Base-by-base conservation (phyloP, 2,113 vertebrate genomes). In the Hiodon tergisus region DNA sequence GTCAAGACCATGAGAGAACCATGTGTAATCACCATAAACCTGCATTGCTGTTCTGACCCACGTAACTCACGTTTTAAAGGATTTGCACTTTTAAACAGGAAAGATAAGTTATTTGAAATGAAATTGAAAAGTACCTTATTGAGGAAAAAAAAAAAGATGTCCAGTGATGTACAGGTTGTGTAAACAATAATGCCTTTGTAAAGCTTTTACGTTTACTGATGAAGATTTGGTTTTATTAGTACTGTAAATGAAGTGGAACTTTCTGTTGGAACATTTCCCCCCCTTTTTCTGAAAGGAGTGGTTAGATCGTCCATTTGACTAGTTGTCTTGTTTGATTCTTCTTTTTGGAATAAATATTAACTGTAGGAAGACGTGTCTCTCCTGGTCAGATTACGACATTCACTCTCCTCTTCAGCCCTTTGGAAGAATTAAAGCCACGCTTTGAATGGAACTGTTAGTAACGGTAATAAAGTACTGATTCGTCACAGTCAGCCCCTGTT, bases 41-140 rank as follows among this genome's bases (percentile, higher is more conserved):
- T 59, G 62, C 46, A 76, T 77, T 62, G 74, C 76, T 53, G 51
- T 77, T 74, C 81, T 86, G 81, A 80, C 78, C 84, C 79, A 74
- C 83, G 78, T 80, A 85, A 80, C 82, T 83, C 84, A 83, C 77
- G 59, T 83, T 60, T 81, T 82, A 85, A 82, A 82, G 85, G 87
- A 90, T 89, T 91, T 92, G 91, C 91, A 92, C 90, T 92, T 91
- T 92, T 88, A 87, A 88, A 85, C 85, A 89, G 83, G 87, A 88
- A 87, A 82, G 79, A 91, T 91, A 91, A 92, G 87, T 92, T 91
- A 92, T 92, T 92, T 82, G 82, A 87, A 87, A 86, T 83, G 51
- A 31, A 84, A 85, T 82, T 77, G 79, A 78, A 85, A 80, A 72
- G 46, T 72, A 76, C 67, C 52, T 83, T 82, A 84, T 82, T 85